Percentiles rank a stretch among this genome's conserved stretches.
These are phyloP conservation scores for Neoitamus cyanurus DNA, from an alignment of 2,888 invertebrate genomes.

Conservation along the genomic window DNA sequence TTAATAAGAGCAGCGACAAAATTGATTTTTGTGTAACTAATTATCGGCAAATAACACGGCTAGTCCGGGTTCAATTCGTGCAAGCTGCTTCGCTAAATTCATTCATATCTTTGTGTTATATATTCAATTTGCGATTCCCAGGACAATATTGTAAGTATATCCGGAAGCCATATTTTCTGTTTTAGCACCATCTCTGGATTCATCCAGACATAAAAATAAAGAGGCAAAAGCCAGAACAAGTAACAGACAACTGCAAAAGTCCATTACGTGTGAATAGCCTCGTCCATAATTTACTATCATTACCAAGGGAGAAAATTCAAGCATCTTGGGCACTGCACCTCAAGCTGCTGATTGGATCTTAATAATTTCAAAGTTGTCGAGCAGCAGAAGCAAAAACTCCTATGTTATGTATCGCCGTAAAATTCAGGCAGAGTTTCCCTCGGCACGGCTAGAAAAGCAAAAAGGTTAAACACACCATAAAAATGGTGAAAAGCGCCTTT, in stretches of 20 bases:
- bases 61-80: too few relatives aligned
- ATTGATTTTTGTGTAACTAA: too few relatives aligned
- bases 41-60: too few relatives aligned
- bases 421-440: background rate
- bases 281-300: background rate
- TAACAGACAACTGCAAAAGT: background rate
- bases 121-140: too few relatives aligned
- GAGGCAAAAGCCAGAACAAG: too few relatives aligned
- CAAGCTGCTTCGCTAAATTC: too few relatives aligned
- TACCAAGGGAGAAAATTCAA: background rate
- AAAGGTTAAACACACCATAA: slow-evolving; percentile 29
- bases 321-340: background rate
- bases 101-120: too few relatives aligned
- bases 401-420: background rate
- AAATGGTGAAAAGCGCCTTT: slow-evolving; percentile 34
- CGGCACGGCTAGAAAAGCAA: background rate
- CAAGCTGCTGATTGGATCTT: background rate
- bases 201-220: too few relatives aligned
- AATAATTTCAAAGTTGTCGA: slow-evolving; percentile 18
- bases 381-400: background rate
- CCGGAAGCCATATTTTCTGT: too few relatives aligned
- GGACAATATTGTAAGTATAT: too few relatives aligned
- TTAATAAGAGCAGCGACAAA: too few relatives aligned
- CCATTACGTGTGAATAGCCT: background rate
- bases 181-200: too few relatives aligned